Evolutionary conservation across 2,797 vertebrate genomes (phyloP).

Genomic region (Sebastes alutus): DNA sequence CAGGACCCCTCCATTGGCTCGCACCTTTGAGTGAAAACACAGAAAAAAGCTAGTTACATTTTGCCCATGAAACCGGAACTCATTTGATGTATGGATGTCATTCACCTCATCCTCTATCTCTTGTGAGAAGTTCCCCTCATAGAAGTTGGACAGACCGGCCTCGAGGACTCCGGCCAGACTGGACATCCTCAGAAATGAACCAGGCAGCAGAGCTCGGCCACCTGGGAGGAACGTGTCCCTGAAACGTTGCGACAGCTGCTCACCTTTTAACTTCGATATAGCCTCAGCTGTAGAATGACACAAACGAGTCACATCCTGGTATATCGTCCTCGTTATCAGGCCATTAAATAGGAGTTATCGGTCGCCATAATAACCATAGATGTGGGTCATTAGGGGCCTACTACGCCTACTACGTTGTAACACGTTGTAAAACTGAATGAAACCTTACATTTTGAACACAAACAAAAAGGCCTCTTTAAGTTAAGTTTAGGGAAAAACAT

Average conservation of each 20-base stretch:
- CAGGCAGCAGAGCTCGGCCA: conserved; percentile 77
- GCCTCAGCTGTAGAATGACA: conserved; percentile 79
- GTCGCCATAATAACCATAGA: too few species aligned
- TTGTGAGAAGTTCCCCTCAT: conserved; percentile 83
- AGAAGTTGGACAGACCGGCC: conserved; percentile 82
- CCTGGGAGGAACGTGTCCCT: conserved; percentile 81
- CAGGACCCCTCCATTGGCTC: conserved; percentile 84
- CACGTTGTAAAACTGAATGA: too few species aligned
- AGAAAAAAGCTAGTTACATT: neutral
- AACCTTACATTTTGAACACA: too few species aligned
- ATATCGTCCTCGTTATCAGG: neutral
- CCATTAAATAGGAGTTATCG: too few species aligned
- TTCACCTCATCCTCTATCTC: conserved; percentile 88
- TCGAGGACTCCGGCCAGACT: conserved; percentile 83
- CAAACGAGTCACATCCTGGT: neutral
- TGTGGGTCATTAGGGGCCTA: too few species aligned
- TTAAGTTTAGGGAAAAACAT: too few species aligned
- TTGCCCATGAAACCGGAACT: neutral
- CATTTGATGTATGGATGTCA: neutral
- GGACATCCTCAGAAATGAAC: conserved; percentile 76
- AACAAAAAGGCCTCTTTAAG: too few species aligned
- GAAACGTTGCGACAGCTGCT: conserved; percentile 81
- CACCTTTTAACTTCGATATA: conserved; percentile 77
- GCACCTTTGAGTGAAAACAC: conserved; percentile 75
- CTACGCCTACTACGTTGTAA: too few species aligned